Base-by-base conservation (phyloP, 2,797 vertebrate species). In the Cyclura pinguis region DNA sequence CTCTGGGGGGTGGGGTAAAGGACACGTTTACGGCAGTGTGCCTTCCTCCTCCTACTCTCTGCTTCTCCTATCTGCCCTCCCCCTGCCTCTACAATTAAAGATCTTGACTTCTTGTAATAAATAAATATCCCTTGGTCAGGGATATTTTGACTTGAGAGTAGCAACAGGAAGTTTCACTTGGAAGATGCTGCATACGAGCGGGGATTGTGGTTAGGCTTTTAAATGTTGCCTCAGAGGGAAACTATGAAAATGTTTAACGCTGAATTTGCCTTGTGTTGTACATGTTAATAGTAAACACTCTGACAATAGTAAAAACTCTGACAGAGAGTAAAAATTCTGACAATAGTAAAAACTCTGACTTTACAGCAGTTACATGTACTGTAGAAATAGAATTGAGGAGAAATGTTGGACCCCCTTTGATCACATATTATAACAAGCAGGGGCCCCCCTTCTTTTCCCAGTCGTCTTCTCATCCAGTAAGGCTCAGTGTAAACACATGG, bases 141-240 rank as follows among this genome's bases (percentile, higher is more conserved):
- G 86, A 93, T 62, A 1, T 73, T 94, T 94, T 90, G 90, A 52
- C 92, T 95, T 93, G 80, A 91, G 86, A 94, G 77, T 35, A 93
- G 0, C 92, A 88, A 91, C 83, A 80, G 92, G 90, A 94, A 89
- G 91, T 89, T 95, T 93, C 92, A n/a, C 85, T 89, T 92, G 94
- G 92, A 95, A 95, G 91, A 80, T 88, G 91, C 88, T 57, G 13
- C 73, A 16, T 80, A 81, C 88, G 88, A 91, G 93, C 94, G 86
- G 84, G 86, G 92, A 69, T 81, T 88, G 94, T 85, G 91, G 90
- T 95, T 90, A 86, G 91, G 59, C 87, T 95, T 85, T 94, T 91
- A 91, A 92, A 90, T 90, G 92, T 92, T 96, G 92, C 93, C 91
- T 95, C 94, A 94, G 88, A 93, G 91, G 94, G 91, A 95, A 96